Evolutionary conservation across 2,888 invertebrate species (phyloP), one percentile per base, ranked within the genome.

Genomic region (Liposcelis brunnea): DNA sequence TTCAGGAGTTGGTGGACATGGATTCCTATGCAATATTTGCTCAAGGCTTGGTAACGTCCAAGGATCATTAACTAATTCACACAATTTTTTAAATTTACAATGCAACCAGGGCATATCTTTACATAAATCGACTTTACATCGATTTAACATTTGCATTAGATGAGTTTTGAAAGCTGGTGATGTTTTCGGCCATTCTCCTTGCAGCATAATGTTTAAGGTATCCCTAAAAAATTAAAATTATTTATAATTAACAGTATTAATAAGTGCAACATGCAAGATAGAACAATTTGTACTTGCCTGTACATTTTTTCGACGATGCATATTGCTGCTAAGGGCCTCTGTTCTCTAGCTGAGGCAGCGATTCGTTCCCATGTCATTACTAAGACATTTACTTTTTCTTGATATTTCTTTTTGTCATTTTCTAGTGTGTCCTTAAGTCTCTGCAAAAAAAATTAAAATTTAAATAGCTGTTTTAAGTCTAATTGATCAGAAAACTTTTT

Each of bases 171-270:
- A 60, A 49, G 59, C 64, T 51, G 59, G 59, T 51, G 59, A 56
- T 52, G 63, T 58, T 55, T 65, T 67, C 56, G 71, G 72, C 74
- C 74, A 75, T 55, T 67, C 63, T 46, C 70, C 73, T 48, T 71
- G 64, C 52, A 67, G 65, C 55, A 69, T 64, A 54, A 74, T 49
- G 31, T 53, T 47, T 37, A 59, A 49, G 12, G 58, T 59, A 51
- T 57, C 55, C 51, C 59, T 59, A 49, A 45, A 49, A 52, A 47
- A 46, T 49, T 44, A 40, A 49, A 46, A 43, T 31, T 34, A 34
- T 4, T 37, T 16, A 18, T 15, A 14, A 14, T 32, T 16, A 46
- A 32, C 16, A 19, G n/a, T 21, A 32, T 33, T 7, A 45, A 2
- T 16, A 19, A 18, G 11, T 46, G 18, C 19, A 36, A 19, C 19